Base-by-base conservation (phyloP, 2,888 invertebrate species). In the Biston betularia region DNA sequence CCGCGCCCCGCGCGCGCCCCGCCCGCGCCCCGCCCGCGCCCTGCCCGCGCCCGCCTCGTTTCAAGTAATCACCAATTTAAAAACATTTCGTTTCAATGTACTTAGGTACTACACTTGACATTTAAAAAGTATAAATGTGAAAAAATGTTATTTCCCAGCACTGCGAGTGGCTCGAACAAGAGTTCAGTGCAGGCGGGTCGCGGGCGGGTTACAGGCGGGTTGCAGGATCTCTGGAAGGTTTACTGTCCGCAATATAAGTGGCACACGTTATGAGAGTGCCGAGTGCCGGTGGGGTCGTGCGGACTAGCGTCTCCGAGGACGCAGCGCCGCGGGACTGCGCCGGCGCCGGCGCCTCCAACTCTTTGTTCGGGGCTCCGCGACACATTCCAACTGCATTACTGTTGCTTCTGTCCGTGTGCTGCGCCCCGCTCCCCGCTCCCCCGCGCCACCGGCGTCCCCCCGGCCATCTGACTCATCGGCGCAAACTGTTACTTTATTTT, bases 331-430 rank as follows among this genome's bases (percentile, higher is more conserved):
- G 7, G 33, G 55, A 10, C 44, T 33, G 9, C 15, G 54, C 42
- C 42, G 42, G 40, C 42, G 40, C 54, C 54, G 12, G 54, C 40
- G 35, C 35, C 49, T 24, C 15, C 15, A 40, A 0, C 53, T 9
- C 55, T 35, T 45, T 56, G 56, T 45, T 45, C 45, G n/a, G 33
- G 15, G 12, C 42, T 15, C 40, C n/a, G 7, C 44, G 44, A 12
- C 35, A 56, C 54, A 54, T 54, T 44, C 54, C 54, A 24, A 48
- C 24, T 50, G 34, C 12, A 50, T 50, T n/a, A 50, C 49, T 50
- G 33, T 50, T 34, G 12, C 24, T 3, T 24, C 24, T 3, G 38
- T 38, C 9, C 38, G 38, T 6, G 38, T 6, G 9, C 38, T 35
- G n/a, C n/a, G n/a, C n/a, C n/a, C n/a, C n/a, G n/a, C n/a, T n/a